A percentile compares a stretch with the other conserved stretches of the same genome.
Conservation (phyloP, 2,797 vertebrate species). For the Lepus townsendii region DNA sequence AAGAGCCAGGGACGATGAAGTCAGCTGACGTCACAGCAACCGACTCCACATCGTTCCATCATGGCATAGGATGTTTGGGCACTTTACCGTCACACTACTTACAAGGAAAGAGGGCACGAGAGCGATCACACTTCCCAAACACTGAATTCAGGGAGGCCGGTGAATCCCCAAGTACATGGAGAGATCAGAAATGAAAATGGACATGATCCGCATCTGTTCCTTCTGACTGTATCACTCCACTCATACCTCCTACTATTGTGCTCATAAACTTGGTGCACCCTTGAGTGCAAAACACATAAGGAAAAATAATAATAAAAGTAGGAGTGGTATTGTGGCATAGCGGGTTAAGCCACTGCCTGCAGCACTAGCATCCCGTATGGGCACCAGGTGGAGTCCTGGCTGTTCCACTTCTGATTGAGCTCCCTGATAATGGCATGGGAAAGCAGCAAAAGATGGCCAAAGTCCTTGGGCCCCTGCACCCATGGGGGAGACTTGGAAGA, state of each 20-base stretch:
- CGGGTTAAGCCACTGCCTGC: too few relatives aligned
- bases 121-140: background rate
- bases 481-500: too few relatives aligned
- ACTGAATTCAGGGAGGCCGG: slow-evolving; percentile 24
- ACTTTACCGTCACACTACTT: background rate
- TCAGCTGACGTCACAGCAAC: background rate
- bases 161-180: background rate
- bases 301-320: too few relatives aligned
- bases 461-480: too few relatives aligned
- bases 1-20: background rate
- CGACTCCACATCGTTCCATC: background rate
- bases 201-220: background rate
- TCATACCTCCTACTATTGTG: background rate
- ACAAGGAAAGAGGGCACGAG: slow-evolving; percentile 33
- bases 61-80: background rate
- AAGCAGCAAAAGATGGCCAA: too few relatives aligned
- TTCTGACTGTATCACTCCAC: background rate
- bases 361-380: too few relatives aligned
- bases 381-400: too few relatives aligned
- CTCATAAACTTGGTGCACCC: background rate
- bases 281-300: background rate
- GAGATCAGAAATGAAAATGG: background rate
- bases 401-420: too few relatives aligned
- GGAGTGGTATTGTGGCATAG: too few relatives aligned
- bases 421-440: too few relatives aligned